These are phyloP conservation scores for Phytoseiulus persimilis DNA, from an alignment of 2,888 invertebrate genomes.

Conservation along the genomic window DNA sequence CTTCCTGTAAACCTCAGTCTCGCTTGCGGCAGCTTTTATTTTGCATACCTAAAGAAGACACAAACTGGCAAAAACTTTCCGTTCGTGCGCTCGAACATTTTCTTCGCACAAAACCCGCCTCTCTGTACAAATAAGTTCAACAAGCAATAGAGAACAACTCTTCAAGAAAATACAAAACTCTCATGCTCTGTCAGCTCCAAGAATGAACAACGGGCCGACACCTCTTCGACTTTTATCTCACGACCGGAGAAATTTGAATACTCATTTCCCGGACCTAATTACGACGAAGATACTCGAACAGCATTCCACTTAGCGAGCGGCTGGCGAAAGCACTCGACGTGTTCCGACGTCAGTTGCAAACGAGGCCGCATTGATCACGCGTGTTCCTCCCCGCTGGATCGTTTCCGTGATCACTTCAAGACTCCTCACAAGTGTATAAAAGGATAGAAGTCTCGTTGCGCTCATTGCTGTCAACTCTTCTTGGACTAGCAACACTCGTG, in stretches of 20 bases:
- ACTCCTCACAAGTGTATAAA: background rate
- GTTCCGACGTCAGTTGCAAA: no score
- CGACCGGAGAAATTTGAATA: no score
- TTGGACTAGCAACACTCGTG: background rate
- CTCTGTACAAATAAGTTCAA: background rate
- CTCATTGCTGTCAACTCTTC: background rate
- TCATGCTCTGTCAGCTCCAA: background rate
- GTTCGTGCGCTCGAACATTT: background rate
- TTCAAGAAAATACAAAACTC: background rate
- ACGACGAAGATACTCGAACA: no score
- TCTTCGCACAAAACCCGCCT: background rate
- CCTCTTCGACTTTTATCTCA: background rate
- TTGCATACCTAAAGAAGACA: background rate
- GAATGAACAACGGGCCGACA: background rate
- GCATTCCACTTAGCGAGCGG: no score
- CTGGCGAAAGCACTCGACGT: no score
- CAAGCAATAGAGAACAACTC: background rate
- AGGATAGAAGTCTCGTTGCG: background rate
- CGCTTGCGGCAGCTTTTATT: no score
- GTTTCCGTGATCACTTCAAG: no score
- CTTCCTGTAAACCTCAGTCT: no score
- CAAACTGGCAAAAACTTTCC: background rate
- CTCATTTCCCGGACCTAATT: no score
- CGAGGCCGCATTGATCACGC: no score
- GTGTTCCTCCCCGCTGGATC: no score